Base-by-base conservation (phyloP, 2,888 invertebrate species). In the Shargacucullia verbasci region DNA sequence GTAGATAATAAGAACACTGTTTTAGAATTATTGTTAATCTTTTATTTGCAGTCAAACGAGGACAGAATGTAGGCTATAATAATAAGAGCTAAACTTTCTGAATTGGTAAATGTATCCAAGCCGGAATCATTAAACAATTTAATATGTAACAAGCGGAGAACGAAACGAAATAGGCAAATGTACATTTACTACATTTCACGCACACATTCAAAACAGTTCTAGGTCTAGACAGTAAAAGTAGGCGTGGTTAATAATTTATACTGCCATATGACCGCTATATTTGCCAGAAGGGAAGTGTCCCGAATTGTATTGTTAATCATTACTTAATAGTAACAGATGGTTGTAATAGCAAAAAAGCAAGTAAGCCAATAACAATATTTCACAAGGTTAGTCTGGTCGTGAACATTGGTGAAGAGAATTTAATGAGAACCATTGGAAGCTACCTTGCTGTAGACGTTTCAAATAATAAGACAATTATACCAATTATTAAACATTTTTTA, bases 271-370 rank as follows among this genome's bases (percentile, higher is more conserved):
- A 12, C n/a, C 11, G 65, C 15, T 33, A 46, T 56, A 56, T 49
- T 40, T 1, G 12, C 45, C 15, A 33, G 46, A 70, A 49, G 25
- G 57, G 65, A 70, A 64, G 57, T 64, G 37, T 49, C 56, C 65
- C 48, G 70, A 39, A 70, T 64, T 41, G 31, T 39, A 54, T 64
- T 35, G 5, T 14, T 13, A 47, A 6, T 27, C 46, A 29, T 47
- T 31, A 31, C 12, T 49, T 10, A 10, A 31, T 44, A 15, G 37
- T 4, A 38, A 10, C 40, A 45, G 12, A 27, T 48, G 11, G 12
- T 10, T 35, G 15, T 8, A 31, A 8, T 27, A 7, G 25, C 40
- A 46, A 65, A 20, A 20, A 3, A 20, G 20, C 4, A 20, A 20
- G 20, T 20, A 20, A 20, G 4, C 2, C 4, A 20, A 54, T 29